Conservation (phyloP, 2,888 invertebrate genomes). For the Microchrysa polita region DNA sequence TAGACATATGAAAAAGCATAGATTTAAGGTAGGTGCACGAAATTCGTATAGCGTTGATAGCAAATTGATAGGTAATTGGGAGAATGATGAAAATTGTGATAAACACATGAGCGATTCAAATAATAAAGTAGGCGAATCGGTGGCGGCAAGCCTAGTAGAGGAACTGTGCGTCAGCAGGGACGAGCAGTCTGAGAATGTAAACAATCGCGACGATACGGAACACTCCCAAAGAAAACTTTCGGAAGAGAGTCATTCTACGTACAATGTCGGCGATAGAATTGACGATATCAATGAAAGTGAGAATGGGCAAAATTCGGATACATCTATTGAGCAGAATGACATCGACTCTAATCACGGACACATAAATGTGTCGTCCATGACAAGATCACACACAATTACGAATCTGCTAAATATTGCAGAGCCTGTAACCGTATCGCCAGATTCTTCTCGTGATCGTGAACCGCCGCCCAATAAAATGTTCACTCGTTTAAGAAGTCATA, state of each 20-base stretch:
- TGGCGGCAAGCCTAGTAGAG: not conserved
- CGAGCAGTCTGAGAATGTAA: not conserved
- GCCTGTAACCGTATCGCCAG: too few relatives aligned
- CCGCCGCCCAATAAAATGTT: too few relatives aligned
- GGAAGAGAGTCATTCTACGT: not conserved
- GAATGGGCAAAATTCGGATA: not conserved
- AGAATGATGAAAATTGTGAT: conserved; percentile 15
- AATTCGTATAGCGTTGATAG: not conserved
- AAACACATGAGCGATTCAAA: not conserved
- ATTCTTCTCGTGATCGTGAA: too few relatives aligned
- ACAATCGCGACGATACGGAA: not conserved
- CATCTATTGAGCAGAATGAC: not conserved
- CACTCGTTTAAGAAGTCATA: too few relatives aligned
- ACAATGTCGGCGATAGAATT: not conserved
- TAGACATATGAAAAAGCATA: conserved; percentile 38
- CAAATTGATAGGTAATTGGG: not conserved
- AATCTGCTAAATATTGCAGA: not conserved
- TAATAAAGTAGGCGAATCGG: not conserved
- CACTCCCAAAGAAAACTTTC: not conserved
- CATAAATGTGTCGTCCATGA: not conserved
- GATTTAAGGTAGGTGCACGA: conserved; percentile 12
- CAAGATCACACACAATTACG: conserved; percentile 3
- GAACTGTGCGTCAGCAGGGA: not conserved
- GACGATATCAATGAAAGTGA: not conserved
- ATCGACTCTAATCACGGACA: not conserved